phyloP scores from a whole-genome alignment of 2,888 invertebrate genomes.

The Hydropsyche betteni region DNA sequence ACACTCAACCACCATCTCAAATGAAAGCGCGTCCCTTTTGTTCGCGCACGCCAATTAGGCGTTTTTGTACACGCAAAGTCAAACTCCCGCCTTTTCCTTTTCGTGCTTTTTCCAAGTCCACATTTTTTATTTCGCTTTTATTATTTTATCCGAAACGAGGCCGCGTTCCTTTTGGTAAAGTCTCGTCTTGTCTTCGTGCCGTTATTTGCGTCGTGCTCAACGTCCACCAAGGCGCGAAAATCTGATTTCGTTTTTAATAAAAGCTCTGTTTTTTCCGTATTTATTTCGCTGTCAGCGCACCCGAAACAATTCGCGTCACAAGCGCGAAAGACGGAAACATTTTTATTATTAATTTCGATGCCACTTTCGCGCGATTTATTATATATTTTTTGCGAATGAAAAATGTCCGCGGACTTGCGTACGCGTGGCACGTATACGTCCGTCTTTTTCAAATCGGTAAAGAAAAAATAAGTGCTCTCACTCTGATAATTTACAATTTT shows the following conservation, averaged over 20 bases:
- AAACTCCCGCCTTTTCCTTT: neutral
- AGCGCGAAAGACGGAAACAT: constrained; percentile 15
- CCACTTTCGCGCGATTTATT: neutral
- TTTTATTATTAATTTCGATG: constrained; percentile 27
- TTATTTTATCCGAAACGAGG: neutral
- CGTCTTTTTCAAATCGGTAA: too few relatives aligned
- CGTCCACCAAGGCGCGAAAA: constrained; percentile 18
- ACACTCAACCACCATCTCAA: neutral
- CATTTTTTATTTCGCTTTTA: constrained; percentile 9
- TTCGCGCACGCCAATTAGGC: constrained; percentile 11
- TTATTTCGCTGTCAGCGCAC: constrained; percentile 8
- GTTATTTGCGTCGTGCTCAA: neutral
- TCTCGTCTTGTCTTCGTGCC: neutral
- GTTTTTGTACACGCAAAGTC: constrained; percentile 8
- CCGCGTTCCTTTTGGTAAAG: neutral
- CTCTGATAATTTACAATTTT: too few relatives aligned
- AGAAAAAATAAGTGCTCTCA: too few relatives aligned
- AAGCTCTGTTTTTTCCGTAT: constrained; percentile 4
- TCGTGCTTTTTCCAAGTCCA: neutral
- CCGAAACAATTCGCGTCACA: constrained; percentile 11
- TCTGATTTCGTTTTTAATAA: constrained; percentile 33
- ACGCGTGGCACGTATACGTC: too few relatives aligned
- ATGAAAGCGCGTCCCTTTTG: too few relatives aligned
- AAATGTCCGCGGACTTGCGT: too few relatives aligned
- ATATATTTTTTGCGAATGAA: too few relatives aligned